Percentiles rank a stretch among this genome's conserved stretches.
Evolutionary conservation across 2,888 invertebrate species (phyloP).

Genomic region (Drosophila anceps): DNA sequence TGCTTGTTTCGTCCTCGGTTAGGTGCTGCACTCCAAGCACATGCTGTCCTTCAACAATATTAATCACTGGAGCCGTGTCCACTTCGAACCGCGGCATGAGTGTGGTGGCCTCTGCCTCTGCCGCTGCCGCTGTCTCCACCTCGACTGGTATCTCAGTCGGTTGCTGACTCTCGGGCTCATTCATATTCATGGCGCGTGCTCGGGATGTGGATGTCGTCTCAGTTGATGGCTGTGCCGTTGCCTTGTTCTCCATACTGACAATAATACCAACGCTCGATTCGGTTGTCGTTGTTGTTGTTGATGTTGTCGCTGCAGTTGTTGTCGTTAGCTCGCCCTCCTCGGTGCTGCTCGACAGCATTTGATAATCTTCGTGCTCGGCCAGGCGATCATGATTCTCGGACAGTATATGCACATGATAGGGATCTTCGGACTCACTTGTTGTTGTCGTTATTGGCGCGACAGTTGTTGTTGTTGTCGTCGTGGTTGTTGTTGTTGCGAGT

Average conservation of each 20-base stretch:
- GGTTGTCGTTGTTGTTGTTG: slow-evolving; percentile 50
- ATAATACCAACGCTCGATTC: slow-evolving; percentile 60
- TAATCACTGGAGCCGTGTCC: slow-evolving; percentile 67
- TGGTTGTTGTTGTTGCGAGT: slow-evolving; percentile 31
- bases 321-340: slow-evolving; percentile 66
- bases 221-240: slow-evolving; percentile 68
- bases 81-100: slow-evolving; percentile 45
- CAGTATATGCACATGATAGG: slow-evolving; percentile 83
- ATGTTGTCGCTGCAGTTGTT: slow-evolving; percentile 36
- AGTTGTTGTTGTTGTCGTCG: slow-evolving; percentile 33
- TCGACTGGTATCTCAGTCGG: slow-evolving; percentile 29
- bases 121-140: slow-evolving; percentile 9
- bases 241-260: slow-evolving; percentile 74
- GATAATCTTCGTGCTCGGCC: slow-evolving; percentile 83
- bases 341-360: slow-evolving; percentile 80
- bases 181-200: slow-evolving; percentile 83
- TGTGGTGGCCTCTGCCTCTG: slow-evolving; percentile 44
- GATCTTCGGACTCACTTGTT: slow-evolving; percentile 73
- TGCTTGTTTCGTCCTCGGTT: slow-evolving; percentile 40
- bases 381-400: slow-evolving; percentile 83
- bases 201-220: slow-evolving; percentile 65
- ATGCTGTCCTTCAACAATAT: slow-evolving; percentile 80
- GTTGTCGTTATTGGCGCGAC: slow-evolving; percentile 44
- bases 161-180: slow-evolving; percentile 55
- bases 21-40: slow-evolving; percentile 50